These are phyloP conservation scores for Rhinichthys osculus DNA, from an alignment of 2,797 vertebrate genomes.

Conservation along the genomic window DNA sequence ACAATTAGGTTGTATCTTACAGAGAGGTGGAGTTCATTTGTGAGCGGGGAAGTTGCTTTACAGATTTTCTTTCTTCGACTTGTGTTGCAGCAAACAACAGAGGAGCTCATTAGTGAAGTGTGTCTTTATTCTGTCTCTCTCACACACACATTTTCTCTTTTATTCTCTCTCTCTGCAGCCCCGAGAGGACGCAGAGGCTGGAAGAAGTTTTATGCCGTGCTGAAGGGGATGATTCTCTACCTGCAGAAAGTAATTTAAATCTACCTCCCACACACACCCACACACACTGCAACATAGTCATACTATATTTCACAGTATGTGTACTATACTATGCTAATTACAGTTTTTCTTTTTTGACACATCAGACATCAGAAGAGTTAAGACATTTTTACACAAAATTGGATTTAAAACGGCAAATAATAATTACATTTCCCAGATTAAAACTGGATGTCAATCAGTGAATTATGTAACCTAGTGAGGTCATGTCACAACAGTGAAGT, in stretches of 20 bases:
- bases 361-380: background rate
- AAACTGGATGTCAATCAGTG: background rate
- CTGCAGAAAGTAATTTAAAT: constrained; percentile 90
- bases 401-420: background rate
- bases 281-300: constrained; percentile 9
- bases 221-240: constrained; percentile 96
- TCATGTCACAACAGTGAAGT: too few relatives aligned
- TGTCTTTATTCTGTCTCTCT: constrained; percentile 31
- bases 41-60: background rate
- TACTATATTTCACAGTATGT: constrained; percentile 10
- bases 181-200: constrained; percentile 95
- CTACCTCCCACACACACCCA: constrained; percentile 53
- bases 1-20: constrained; percentile 2
- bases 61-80: constrained; percentile 32
- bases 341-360: background rate
- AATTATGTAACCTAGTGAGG: background rate
- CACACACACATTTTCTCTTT: background rate
- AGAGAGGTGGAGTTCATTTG: background rate
- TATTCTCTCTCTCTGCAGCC: constrained; percentile 73
- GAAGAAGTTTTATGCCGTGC: constrained; percentile 98
- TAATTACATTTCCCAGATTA: background rate
- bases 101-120: constrained; percentile 42
- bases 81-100: constrained; percentile 37
- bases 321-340: background rate
- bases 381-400: background rate